Conservation (phyloP, 2,888 invertebrate genomes). For the Acanthosepion pharaonis region DNA sequence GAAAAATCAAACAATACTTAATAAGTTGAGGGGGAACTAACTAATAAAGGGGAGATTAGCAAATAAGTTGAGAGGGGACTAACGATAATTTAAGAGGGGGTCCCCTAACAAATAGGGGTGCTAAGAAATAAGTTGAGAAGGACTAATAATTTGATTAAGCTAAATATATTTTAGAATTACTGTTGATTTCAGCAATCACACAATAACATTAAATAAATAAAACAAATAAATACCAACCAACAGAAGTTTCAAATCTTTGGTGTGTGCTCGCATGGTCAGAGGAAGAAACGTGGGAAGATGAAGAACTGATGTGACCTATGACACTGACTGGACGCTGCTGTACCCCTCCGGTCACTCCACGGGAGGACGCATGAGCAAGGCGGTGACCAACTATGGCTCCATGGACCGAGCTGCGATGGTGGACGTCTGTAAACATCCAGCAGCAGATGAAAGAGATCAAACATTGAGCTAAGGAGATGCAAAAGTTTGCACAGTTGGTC, state of each 20-base stretch:
- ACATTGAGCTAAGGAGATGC: not conserved
- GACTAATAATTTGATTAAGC: not conserved
- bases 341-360: not conserved
- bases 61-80: no score
- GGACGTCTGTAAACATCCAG: constrained; percentile 48
- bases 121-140: not conserved
- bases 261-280: not conserved
- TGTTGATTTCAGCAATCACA: no score
- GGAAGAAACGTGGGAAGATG: not conserved
- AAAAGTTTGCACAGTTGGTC: not conserved
- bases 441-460: not conserved
- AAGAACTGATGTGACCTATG: constrained; percentile 35
- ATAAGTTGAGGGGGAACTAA: no score
- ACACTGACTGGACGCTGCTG: constrained; percentile 44
- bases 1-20: no score
- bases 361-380: not conserved
- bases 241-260: constrained; percentile 33
- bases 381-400: constrained; percentile 41
- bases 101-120: no score
- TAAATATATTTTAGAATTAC: no score
- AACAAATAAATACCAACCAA: constrained; percentile 2
- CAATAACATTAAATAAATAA: no score
- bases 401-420: constrained; percentile 37
- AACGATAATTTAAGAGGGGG: no score
- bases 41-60: no score